Evolutionary conservation across 1,140 invertebrate species (phyloP), one percentile per base, ranked within the genome.

Genomic region (Myzus persicae): DNA sequence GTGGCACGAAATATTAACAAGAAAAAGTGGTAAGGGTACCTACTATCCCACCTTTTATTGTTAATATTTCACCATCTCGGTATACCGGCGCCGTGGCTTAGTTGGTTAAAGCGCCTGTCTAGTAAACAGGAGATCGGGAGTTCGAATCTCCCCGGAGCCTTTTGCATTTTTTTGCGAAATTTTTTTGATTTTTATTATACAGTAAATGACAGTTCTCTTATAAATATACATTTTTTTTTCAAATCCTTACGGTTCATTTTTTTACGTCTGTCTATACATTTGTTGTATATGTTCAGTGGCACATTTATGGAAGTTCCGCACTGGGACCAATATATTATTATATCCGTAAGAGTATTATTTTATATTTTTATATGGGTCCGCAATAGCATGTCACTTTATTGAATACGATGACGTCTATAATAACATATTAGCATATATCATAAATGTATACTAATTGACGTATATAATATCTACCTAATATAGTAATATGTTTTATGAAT

Each of bases 81-180:
- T 40, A 31, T 2, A 54, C n/a, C 94, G 96, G 96, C 96, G 96
- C 96, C 96, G 96, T 96, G 96, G 96, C 96, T 96, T 96, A 96
- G 96, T 96, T 96, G 96, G 96, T 96, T 96, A 96, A 96, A 96
- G 96, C 96, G 96, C 96, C 96, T 96, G 96, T 96, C 96, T 96
- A 96, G 96, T 96, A 96, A 96, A 96, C 96, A 96, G 96, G 96
- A 96, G 96, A 96, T 96, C 96, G 95, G 94, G 96, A 95, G 96
- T 96, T 96, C 96, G 96, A 96, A 96, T 96, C 96, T 95, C 96
- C 95, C 95, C 96, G 96, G 96, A 95, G 96, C 95, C 96, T 89
- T 48, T 46, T 46, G 42, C 4, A 8, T 40, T 40, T 82, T 82
- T 40, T 40, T 26, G 11, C 36, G n/a, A 26, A 26, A 51, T 24